Conservation (phyloP, 2,888 invertebrate genomes). For the Fragum sueziense region DNA sequence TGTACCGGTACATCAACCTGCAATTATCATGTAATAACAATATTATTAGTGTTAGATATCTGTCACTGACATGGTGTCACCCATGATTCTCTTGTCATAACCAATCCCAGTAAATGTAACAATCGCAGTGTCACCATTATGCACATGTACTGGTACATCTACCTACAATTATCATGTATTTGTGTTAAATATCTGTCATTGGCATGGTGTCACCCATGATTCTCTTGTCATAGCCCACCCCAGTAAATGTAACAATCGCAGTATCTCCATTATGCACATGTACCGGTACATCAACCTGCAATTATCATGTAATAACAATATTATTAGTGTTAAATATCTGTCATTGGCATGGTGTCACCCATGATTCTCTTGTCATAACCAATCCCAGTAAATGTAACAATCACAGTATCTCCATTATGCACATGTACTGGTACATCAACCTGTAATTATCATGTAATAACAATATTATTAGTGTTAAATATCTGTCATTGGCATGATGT, state of each 20-base stretch:
- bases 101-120: no score
- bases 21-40: no score
- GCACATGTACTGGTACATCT: slow-evolving; percentile 80
- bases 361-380: slow-evolving; percentile 81
- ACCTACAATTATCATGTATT: slow-evolving; percentile 79
- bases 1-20: slow-evolving; percentile 81
- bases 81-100: no score
- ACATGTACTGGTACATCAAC: slow-evolving; percentile 81
- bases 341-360: slow-evolving; percentile 79
- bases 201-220: slow-evolving; percentile 80
- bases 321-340: slow-evolving; percentile 76
- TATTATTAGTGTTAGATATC: no score
- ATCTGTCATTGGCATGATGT: slow-evolving; percentile 78
- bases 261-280: slow-evolving; percentile 80
- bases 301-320: slow-evolving; percentile 72
- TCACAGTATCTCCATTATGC: slow-evolving; percentile 80
- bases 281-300: slow-evolving; percentile 81
- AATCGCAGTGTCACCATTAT: slow-evolving; percentile 72
- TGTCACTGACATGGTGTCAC: no score
- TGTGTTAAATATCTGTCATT: slow-evolving; percentile 73
- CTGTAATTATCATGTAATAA: slow-evolving; percentile 79
- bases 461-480: slow-evolving; percentile 71
- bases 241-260: slow-evolving; percentile 80
- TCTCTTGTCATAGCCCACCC: slow-evolving; percentile 81
- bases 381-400: slow-evolving; percentile 81